These are phyloP conservation scores for Pycnonotus jocosus DNA, from an alignment of 2,113 vertebrate genomes.

Conservation along the genomic window DNA sequence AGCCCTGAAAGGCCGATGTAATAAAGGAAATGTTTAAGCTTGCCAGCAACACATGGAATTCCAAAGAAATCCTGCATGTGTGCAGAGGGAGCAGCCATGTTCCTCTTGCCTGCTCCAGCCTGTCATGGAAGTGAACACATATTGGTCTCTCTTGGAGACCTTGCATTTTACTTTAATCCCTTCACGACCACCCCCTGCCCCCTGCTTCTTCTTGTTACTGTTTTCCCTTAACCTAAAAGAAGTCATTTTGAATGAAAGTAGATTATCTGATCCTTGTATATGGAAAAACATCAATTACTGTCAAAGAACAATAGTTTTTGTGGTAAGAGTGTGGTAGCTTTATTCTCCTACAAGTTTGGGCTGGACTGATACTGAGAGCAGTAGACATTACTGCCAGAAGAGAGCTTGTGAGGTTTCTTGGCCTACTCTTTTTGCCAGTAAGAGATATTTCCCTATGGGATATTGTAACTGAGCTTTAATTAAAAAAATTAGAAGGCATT, in stretches of 20 bases:
- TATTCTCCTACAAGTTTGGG: slow-evolving; percentile 54
- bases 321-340: slow-evolving; percentile 40
- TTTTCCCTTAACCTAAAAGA: slow-evolving; percentile 31
- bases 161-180: neutral
- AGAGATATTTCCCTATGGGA: slow-evolving; percentile 18
- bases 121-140: neutral
- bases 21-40: neutral
- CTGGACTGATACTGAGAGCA: slow-evolving; percentile 44
- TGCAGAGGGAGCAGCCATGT: neutral
- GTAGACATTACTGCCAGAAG: neutral
- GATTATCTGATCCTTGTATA: slow-evolving; percentile 47
- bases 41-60: neutral
- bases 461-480: slow-evolving; percentile 46
- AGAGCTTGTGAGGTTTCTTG: slow-evolving; percentile 33
- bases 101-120: neutral
- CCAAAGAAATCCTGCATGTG: neutral
- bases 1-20: neutral
- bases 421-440: neutral
- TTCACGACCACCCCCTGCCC: neutral
- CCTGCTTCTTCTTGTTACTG: neutral
- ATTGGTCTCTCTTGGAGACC: neutral
- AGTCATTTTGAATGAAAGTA: slow-evolving; percentile 16
- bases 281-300: slow-evolving; percentile 52
- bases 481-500: slow-evolving; percentile 62
- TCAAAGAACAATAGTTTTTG: slow-evolving; percentile 42